A percentile compares a stretch with the other conserved stretches of the same genome.
These are phyloP conservation scores for Halcyon senegalensis DNA, from an alignment of 2,113 vertebrate species.

Conservation along the genomic window DNA sequence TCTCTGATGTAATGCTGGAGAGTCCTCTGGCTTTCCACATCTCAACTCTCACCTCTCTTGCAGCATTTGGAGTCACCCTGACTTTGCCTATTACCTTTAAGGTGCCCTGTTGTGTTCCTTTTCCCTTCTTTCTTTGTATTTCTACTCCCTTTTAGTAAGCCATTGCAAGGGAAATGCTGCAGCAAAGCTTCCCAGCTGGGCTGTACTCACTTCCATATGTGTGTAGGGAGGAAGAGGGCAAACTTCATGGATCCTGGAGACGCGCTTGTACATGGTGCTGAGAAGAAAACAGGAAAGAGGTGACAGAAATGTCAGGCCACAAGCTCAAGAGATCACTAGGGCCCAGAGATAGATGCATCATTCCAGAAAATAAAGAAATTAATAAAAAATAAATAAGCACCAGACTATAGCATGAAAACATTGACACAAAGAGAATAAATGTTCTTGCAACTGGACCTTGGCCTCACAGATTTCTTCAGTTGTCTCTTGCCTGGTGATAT, in stretches of 20 bases:
- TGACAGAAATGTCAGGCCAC: slow-evolving; percentile 34
- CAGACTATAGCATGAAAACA: background rate
- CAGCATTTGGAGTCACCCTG: background rate
- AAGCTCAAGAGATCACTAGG: background rate
- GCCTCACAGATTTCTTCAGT: slow-evolving; percentile 13
- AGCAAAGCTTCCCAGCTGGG: background rate
- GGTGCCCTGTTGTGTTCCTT: background rate
- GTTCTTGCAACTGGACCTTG: slow-evolving; percentile 46
- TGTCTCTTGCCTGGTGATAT: background rate
- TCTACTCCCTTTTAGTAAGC: background rate
- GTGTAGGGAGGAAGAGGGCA: background rate
- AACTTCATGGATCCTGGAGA: background rate
- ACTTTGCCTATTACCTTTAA: background rate
- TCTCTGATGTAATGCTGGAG: background rate
- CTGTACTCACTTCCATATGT: background rate
- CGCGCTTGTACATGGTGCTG: background rate
- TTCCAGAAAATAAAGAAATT: background rate
- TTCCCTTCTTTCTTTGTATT: background rate
- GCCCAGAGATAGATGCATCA: slow-evolving; percentile 21
- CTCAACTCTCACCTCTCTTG: background rate
- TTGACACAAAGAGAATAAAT: slow-evolving; percentile 44
- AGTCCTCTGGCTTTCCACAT: background rate
- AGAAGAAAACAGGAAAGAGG: slow-evolving; percentile 3
- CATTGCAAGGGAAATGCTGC: background rate
- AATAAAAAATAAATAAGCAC: background rate